Evolutionary conservation across 2,113 vertebrate genomes (phyloP).

Genomic region (Muscicapa adusta): DNA sequence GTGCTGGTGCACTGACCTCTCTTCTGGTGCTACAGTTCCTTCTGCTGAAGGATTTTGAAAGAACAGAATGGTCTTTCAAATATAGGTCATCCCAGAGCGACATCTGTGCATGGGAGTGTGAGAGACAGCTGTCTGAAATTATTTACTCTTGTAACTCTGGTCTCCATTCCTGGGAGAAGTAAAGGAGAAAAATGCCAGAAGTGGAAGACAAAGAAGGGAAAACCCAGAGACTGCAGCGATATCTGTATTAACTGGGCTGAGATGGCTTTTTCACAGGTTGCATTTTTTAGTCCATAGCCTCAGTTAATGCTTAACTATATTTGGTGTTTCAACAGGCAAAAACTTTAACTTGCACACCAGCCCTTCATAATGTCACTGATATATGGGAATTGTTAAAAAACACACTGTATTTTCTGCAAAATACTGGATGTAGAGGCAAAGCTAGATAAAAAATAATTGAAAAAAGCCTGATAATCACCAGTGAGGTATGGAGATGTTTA

Average conservation of each 20-base stretch:
- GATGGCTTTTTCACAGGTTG: not conserved
- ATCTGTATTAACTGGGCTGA: not conserved
- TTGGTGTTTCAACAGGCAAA: not conserved
- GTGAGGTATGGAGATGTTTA: rapidly evolving
- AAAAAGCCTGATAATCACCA: not conserved
- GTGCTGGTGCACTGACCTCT: not conserved
- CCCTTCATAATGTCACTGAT: not conserved
- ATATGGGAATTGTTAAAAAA: not conserved
- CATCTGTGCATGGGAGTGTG: not conserved
- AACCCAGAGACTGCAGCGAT: not conserved
- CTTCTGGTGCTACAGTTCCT: not conserved
- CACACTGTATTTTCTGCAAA: not conserved
- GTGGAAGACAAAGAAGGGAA: not conserved
- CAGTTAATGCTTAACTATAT: not conserved
- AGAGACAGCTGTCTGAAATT: not conserved
- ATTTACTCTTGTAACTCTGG: not conserved
- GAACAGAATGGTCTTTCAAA: not conserved
- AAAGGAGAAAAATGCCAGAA: not conserved
- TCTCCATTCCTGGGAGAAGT: not conserved
- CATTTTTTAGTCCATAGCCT: not conserved
- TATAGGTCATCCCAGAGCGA: not conserved
- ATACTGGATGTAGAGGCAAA: not conserved
- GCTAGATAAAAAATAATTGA: not conserved
- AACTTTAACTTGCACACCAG: not conserved
- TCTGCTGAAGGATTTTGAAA: not conserved